Conservation (phyloP, 2,113 vertebrate species). For the Cyprinodon variegatus region DNA sequence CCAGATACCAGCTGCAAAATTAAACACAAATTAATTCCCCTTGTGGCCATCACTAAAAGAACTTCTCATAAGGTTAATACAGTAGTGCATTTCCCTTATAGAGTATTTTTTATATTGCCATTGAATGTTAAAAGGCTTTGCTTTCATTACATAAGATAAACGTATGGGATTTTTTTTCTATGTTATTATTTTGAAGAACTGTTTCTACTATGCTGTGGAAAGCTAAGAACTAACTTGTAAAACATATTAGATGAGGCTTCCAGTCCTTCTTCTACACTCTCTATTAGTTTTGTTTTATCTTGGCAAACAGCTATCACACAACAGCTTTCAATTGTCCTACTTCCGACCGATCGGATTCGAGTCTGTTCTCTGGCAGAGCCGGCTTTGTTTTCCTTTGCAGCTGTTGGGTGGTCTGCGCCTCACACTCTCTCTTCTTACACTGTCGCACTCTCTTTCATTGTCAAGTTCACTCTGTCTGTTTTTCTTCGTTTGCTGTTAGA, state of each 20-base stretch:
- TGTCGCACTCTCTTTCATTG: slow-evolving; percentile 58
- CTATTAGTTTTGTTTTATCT: slow-evolving; percentile 18
- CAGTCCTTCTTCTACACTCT: not conserved
- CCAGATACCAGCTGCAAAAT: slow-evolving; percentile 4
- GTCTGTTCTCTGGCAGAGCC: slow-evolving; percentile 53
- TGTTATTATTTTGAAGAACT: too few relatives aligned
- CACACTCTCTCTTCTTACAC: slow-evolving; percentile 31
- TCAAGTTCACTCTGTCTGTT: slow-evolving; percentile 67
- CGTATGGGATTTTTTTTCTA: too few relatives aligned
- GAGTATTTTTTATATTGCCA: not conserved
- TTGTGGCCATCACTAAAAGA: slow-evolving; percentile 57
- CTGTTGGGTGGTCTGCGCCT: slow-evolving; percentile 74
- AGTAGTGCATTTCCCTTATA: not conserved
- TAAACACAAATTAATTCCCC: slow-evolving; percentile 53
- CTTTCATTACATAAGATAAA: not conserved
- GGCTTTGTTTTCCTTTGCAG: slow-evolving; percentile 70
- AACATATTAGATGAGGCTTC: not conserved
- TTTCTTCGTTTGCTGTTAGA: slow-evolving; percentile 61
- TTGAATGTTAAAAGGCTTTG: not conserved
- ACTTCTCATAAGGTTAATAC: not conserved
- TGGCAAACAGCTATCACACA: slow-evolving; percentile 39
- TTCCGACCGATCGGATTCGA: slow-evolving; percentile 57
- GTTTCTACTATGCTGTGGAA: too few relatives aligned
- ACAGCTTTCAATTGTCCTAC: slow-evolving; percentile 45
- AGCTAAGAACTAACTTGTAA: not conserved